Evolutionary conservation across 2,888 invertebrate species (phyloP).

Genomic region (Nomada lathburiana): DNA sequence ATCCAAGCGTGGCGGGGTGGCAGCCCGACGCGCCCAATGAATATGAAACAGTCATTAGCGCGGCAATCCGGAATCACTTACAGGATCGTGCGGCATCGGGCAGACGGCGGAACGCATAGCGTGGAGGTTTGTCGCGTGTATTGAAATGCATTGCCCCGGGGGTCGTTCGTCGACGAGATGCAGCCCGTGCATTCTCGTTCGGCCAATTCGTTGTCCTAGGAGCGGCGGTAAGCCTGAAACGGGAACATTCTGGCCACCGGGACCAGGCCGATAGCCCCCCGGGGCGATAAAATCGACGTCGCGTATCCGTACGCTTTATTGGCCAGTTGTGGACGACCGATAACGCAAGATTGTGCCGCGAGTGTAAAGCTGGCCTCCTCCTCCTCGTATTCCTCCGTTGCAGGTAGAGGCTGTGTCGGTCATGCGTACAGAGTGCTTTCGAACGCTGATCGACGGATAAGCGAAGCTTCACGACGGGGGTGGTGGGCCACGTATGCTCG

Average conservation of each 20-base stretch:
- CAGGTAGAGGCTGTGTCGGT: conserved; percentile 32
- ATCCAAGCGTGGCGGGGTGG: conserved; percentile 46
- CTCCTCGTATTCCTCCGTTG: not conserved
- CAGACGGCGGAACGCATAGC: conserved; percentile 25
- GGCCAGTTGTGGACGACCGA: conserved; percentile 68
- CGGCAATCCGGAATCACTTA: conserved; percentile 75
- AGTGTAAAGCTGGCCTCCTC: conserved; percentile 68
- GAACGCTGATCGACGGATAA: conserved; percentile 25
- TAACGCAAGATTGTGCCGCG: conserved; percentile 74
- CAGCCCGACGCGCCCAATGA: conserved; percentile 67
- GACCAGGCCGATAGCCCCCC: conserved; percentile 22
- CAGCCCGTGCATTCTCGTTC: conserved; percentile 31
- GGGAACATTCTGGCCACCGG: conserved; percentile 37
- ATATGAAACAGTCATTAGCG: conserved; percentile 77
- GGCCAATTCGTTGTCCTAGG: conserved; percentile 41
- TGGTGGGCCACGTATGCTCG: too few relatives aligned
- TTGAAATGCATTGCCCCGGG: conserved; percentile 71
- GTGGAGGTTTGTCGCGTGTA: conserved; percentile 52
- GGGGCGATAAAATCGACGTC: conserved; percentile 71
- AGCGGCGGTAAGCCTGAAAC: conserved; percentile 61
- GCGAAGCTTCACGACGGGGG: not conserved
- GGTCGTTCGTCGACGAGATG: conserved; percentile 41
- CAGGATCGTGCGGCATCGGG: conserved; percentile 49
- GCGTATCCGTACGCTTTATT: conserved; percentile 71
- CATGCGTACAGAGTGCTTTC: conserved; percentile 18